Evolutionary conservation across 2,888 invertebrate genomes (phyloP), one percentile per base, ranked within the genome.

Genomic region (Macrostomum cliftonense): DNA sequence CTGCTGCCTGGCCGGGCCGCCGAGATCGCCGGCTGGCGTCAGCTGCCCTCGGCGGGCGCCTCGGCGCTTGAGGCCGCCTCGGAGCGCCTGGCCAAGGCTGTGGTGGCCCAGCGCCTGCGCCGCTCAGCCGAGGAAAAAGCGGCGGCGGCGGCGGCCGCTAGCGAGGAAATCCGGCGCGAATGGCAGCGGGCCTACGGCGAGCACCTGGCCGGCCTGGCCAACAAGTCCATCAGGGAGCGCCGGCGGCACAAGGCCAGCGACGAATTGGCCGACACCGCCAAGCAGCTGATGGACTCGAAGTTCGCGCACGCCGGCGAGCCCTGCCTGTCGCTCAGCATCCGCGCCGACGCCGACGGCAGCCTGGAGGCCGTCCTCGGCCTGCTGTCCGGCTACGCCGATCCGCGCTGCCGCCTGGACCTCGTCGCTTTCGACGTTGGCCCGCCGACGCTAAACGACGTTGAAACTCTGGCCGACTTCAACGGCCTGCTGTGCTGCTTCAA

Each of bases 261-360:
- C 65, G 81, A 86, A 11, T 65, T 97, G 48, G 83, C 82, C 56
- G 83, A 28, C 28, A 28, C 28, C 28, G 28, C 28, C 28, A 4
- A 9, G 28, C 28, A 28, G 28, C 28, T 28, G 28, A 28, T 28
- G 28, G 28, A 28, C 28, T 28, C 28, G 28, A 28, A 28, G 28
- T 28, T 28, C 9, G 28, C 28, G 28, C 28, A 28, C 9, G 28
- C 5, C 9, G 28, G 28, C 28, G 28, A 28, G 28, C 28, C 28
- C 28, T 9, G 28, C 28, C 28, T 28, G 28, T 28, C 28, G 28
- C 12, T 51, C 2, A 14, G 43, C 13, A 21, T 82, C 4, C 79
- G 81, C 79, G 83, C 83, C 19, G 97, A 97, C 72, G 93, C 95
- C 1, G 83, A 86, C 68, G 97, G 97, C 0, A 88, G 89, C 0